Conservation (phyloP, 2,888 invertebrate species). For the Uropetala carovei region DNA sequence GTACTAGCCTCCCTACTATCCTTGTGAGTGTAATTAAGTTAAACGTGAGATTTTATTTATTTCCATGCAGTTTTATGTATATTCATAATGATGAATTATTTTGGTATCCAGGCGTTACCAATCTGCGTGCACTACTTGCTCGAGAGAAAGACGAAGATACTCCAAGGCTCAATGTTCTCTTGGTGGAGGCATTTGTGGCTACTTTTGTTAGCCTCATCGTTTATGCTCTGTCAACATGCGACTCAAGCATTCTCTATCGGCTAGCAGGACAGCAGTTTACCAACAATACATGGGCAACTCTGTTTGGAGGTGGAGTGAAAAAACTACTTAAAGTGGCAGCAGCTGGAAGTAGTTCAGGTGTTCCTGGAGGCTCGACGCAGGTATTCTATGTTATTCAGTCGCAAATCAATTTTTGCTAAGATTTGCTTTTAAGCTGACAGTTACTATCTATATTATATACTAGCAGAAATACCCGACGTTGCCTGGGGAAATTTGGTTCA, state of each 20-base stretch:
- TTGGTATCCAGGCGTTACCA: conserved; percentile 86
- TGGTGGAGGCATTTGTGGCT: conserved; percentile 95
- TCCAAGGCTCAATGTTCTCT: conserved; percentile 92
- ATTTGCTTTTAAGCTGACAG: no score
- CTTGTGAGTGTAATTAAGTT: background rate
- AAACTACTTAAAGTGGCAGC: conserved; percentile 89
- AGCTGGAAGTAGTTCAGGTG: conserved; percentile 72
- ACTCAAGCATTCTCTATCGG: conserved; percentile 93
- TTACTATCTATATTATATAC: no score
- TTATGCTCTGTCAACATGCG: conserved; percentile 94
- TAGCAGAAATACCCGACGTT: no score
- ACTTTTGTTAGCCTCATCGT: conserved; percentile 94
- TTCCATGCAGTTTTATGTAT: conserved; percentile 39
- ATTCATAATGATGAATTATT: no score
- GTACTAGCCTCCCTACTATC: no score
- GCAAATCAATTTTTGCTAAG: no score
- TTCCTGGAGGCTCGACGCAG: background rate
- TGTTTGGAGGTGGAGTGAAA: conserved; percentile 95
- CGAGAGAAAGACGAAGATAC: conserved; percentile 96
- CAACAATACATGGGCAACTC: conserved; percentile 85
- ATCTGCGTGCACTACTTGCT: conserved; percentile 91
- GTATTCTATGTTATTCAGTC: background rate
- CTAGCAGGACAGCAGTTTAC: conserved; percentile 90
- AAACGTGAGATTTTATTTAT: background rate
- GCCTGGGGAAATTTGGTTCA: no score